These are phyloP conservation scores for Aythya baeri DNA, from an alignment of 2,113 vertebrate genomes.

Conservation along the genomic window DNA sequence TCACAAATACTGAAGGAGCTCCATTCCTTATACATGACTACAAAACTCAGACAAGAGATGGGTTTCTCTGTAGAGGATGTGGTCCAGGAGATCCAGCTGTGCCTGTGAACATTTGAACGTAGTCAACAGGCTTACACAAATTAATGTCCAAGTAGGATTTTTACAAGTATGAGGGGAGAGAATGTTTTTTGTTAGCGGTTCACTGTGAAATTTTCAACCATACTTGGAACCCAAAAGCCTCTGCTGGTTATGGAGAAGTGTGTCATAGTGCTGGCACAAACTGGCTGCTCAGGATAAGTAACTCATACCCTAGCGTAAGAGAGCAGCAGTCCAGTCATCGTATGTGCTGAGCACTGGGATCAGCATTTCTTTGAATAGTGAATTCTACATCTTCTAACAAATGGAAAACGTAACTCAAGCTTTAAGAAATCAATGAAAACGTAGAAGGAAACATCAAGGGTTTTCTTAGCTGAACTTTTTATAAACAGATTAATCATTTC, in stretches of 20 bases:
- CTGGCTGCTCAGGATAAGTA: not conserved
- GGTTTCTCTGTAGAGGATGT: not conserved
- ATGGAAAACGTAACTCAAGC: slow-evolving; percentile 14
- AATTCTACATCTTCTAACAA: not conserved
- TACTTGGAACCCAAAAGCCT: not conserved
- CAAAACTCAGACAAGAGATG: not conserved
- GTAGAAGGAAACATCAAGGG: slow-evolving; percentile 29
- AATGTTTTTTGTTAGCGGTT: not conserved
- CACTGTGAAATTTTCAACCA: not conserved
- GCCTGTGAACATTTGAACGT: accelerated
- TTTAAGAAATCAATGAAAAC: slow-evolving; percentile 33
- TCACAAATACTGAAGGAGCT: not conserved
- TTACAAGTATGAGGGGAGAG: not conserved
- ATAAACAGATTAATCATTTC: slow-evolving; percentile 73
- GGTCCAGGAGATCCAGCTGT: not conserved
- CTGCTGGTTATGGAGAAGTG: not conserved
- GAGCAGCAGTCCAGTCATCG: accelerated
- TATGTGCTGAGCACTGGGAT: not conserved
- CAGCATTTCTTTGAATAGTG: not conserved
- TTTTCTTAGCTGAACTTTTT: slow-evolving; percentile 51
- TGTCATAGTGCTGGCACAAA: not conserved
- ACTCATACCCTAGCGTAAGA: not conserved
- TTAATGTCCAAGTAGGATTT: not conserved
- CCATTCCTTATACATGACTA: accelerated
- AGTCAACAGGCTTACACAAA: not conserved